Evolutionary conservation across 1,140 invertebrate genomes (phyloP).

Genomic region (Odontomachus brunneus): DNA sequence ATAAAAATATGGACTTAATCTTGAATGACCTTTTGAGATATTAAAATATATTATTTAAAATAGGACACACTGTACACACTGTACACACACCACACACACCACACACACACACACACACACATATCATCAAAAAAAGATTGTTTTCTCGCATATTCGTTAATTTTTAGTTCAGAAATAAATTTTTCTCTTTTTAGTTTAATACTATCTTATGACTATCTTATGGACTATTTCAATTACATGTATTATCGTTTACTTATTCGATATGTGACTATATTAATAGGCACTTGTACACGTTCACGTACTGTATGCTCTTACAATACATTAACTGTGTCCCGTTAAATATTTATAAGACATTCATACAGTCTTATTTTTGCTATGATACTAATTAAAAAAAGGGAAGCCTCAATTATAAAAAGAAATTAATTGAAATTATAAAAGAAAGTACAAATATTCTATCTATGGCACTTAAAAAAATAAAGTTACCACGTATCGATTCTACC

Average conservation of each 20-base stretch:
- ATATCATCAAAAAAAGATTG: too few relatives aligned
- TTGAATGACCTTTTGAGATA: too few relatives aligned
- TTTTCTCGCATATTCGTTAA: background rate
- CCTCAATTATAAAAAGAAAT: slow-evolving; percentile 9
- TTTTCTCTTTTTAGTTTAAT: background rate
- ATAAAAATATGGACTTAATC: too few relatives aligned
- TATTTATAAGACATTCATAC: slow-evolving; percentile 45
- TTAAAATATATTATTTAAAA: too few relatives aligned
- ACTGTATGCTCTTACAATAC: background rate
- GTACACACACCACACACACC: too few relatives aligned
- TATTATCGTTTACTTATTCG: slow-evolving; percentile 3
- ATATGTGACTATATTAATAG: slow-evolving; percentile 29
- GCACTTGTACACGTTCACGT: slow-evolving; percentile 24
- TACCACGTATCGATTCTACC: slow-evolving; percentile 49
- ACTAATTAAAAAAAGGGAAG: slow-evolving; percentile 7
- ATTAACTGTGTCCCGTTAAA: slow-evolving; percentile 19
- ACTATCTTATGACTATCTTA: slow-evolving; percentile 27
- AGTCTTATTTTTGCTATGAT: slow-evolving; percentile 26
- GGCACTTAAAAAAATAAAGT: slow-evolving; percentile 11
- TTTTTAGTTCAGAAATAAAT: slow-evolving; percentile 18
- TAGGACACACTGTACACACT: too few relatives aligned
- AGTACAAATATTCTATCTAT: slow-evolving; percentile 32
- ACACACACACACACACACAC: too few relatives aligned
- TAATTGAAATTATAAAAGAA: background rate
- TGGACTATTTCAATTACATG: background rate